These are phyloP conservation scores for Corvus hawaiiensis DNA, from an alignment of 2,113 vertebrate genomes.

Conservation along the genomic window DNA sequence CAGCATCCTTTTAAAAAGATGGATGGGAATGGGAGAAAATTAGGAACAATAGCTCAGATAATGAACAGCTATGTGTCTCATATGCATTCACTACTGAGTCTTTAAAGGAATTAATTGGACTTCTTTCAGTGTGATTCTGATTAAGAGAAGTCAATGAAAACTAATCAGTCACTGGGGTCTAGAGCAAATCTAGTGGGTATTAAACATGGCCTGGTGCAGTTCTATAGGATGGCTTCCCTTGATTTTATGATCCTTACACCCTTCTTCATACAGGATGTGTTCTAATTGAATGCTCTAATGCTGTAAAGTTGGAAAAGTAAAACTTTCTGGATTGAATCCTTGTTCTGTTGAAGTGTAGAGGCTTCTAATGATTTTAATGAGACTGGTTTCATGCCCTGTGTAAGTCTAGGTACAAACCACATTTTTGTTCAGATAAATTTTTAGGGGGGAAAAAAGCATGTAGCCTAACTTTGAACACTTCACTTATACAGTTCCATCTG, in stretches of 20 bases:
- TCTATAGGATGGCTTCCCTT: neutral
- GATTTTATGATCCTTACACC: neutral
- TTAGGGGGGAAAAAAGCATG: accelerated
- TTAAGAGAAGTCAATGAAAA: neutral
- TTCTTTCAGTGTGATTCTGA: neutral
- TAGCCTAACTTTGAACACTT: neutral
- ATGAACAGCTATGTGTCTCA: neutral
- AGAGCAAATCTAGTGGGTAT: neutral
- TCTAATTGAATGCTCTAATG: neutral
- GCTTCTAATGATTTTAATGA: neutral
- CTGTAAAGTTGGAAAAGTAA: neutral
- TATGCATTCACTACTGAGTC: neutral
- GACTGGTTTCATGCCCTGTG: neutral
- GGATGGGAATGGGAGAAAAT: neutral
- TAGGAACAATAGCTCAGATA: neutral
- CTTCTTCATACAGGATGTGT: neutral
- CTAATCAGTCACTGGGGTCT: neutral
- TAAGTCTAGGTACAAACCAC: neutral
- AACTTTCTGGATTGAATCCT: neutral
- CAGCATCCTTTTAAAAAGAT: neutral
- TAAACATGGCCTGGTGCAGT: neutral
- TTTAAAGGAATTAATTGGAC: neutral
- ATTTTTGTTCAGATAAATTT: neutral
- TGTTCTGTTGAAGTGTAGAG: neutral
- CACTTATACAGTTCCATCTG: neutral